These are phyloP conservation scores for Ophiothrix spiculata DNA, from an alignment of 35 echinoderm and acorn worm species.

Conservation along the genomic window DNA sequence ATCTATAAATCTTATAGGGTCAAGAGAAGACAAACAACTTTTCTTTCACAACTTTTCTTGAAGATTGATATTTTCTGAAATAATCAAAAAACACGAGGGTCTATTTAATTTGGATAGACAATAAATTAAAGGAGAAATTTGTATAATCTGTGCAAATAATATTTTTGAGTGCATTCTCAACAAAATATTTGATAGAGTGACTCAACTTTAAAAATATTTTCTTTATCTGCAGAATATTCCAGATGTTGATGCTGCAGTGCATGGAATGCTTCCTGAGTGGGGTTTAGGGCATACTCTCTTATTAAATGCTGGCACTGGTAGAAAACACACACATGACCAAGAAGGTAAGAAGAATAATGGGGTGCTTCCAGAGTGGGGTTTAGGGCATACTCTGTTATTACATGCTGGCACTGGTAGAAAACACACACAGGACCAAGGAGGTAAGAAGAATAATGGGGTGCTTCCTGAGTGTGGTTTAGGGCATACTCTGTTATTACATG, in stretches of 20 bases:
- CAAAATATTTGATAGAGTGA: too few relatives aligned
- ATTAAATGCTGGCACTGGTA: constrained; percentile 67
- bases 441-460: constrained; percentile 38
- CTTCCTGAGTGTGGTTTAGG: constrained; percentile 68
- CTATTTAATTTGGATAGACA: too few relatives aligned
- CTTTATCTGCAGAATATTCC: constrained; percentile 18
- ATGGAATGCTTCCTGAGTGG: constrained; percentile 59
- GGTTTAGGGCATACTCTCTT: constrained; percentile 60
- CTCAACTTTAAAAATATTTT: constrained; percentile 7
- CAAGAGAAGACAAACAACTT: too few relatives aligned
- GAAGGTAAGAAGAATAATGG: constrained; percentile 49
- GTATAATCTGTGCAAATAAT: too few relatives aligned
- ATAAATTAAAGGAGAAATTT: too few relatives aligned
- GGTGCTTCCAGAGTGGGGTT: constrained; percentile 63
- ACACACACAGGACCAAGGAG: constrained; percentile 39
- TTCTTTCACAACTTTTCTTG: too few relatives aligned
- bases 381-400: constrained; percentile 54
- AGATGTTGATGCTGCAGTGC: constrained; percentile 27
- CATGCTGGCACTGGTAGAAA: constrained; percentile 71
- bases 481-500: constrained; percentile 52
- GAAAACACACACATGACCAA: constrained; percentile 35
- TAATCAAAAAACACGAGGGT: too few relatives aligned
- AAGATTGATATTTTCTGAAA: too few relatives aligned
- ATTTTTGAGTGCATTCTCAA: too few relatives aligned
- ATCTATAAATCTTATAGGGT: too few relatives aligned